Evolutionary conservation across 2,888 invertebrate species (phyloP).

Genomic region (Drosophila nr. perissopoda): DNA sequence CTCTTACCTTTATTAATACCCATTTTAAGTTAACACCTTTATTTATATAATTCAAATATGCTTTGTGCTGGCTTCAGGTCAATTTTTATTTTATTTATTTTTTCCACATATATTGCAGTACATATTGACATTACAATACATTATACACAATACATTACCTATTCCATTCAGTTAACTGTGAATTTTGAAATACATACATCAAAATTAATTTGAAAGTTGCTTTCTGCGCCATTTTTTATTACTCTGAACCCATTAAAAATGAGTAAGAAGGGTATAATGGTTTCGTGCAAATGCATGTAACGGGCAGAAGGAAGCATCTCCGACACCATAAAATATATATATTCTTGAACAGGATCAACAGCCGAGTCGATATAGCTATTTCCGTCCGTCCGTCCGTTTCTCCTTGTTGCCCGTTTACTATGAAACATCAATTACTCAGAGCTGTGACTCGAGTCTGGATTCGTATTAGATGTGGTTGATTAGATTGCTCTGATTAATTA

Average conservation of each 20-base stretch:
- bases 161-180: neutral
- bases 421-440: neutral
- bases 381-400: neutral
- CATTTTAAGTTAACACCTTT: neutral
- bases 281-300: neutral
- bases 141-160: no score
- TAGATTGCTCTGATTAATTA: slow-evolving; percentile 32
- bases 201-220: neutral
- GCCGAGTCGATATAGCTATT: neutral
- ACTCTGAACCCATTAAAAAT: neutral
- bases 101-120: neutral
- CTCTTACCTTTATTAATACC: neutral
- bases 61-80: neutral
- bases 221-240: neutral
- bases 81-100: neutral
- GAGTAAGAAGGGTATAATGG: neutral
- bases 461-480: slow-evolving; percentile 11
- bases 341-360: neutral
- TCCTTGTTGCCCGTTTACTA: neutral
- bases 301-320: neutral
- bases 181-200: neutral
- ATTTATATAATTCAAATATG: neutral
- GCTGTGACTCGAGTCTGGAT: neutral
- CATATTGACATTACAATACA: neutral
- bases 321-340: neutral